Evolutionary conservation across 2,797 vertebrate species (phyloP).

Genomic region (Gymnocypris eckloni): DNA sequence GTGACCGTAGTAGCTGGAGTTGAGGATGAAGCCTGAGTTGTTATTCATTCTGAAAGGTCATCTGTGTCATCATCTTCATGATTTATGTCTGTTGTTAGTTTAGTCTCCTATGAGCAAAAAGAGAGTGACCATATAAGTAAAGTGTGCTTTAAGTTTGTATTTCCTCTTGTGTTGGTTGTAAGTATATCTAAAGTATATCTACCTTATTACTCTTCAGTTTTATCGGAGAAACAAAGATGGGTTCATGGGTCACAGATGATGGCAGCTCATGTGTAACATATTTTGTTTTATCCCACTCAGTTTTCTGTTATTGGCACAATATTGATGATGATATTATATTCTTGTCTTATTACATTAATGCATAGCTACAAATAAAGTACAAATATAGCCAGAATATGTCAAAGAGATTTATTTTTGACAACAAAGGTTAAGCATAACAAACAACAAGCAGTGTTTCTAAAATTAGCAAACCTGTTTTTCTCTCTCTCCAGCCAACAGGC

Average conservation of each 20-base stretch:
- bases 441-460: constrained; percentile 1
- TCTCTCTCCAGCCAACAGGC: background rate
- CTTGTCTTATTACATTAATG: background rate
- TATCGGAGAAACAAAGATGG: background rate
- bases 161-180: background rate
- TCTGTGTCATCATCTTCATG: background rate
- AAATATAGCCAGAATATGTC: background rate
- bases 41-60: background rate
- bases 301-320: background rate
- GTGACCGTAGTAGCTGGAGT: background rate
- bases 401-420: background rate
- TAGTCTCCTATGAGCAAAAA: background rate
- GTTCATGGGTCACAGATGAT: background rate
- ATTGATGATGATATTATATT: background rate
- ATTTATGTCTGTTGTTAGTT: background rate
- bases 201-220: background rate
- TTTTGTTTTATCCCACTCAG: background rate
- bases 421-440: background rate
- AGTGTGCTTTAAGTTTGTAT: background rate
- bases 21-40: background rate
- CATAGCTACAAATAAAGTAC: background rate
- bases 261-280: background rate
- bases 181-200: background rate
- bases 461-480: constrained; percentile 1
- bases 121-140: background rate